A percentile compares a stretch with the other conserved stretches of the same genome.
These are phyloP conservation scores for Phataginus tetradactyla DNA, from an alignment of 2,797 vertebrate genomes.

Conservation along the genomic window DNA sequence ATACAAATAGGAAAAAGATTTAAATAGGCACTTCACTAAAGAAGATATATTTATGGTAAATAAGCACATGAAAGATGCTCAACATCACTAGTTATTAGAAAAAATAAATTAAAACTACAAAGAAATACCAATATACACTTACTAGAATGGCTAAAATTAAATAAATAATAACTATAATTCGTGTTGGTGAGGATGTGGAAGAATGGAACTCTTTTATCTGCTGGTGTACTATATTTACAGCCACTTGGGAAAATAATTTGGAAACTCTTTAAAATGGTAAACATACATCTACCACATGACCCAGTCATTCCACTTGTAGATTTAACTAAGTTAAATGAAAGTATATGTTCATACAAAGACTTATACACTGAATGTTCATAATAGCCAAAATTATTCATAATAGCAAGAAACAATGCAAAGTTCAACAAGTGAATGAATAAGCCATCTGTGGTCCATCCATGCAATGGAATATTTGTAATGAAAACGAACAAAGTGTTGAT, in stretches of 20 bases:
- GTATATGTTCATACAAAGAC: not conserved
- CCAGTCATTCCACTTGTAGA: not conserved
- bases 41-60: not conserved
- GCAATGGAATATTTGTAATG: not conserved
- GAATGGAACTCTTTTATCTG: not conserved
- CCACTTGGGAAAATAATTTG: not conserved
- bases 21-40: not conserved
- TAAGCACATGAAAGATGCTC: not conserved
- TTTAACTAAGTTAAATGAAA: constrained; percentile 44
- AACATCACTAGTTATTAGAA: not conserved
- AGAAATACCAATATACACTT: not conserved
- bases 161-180: not conserved
- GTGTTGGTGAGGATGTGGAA: not conserved
- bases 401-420: constrained; percentile 12
- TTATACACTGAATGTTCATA: not conserved
- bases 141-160: not conserved
- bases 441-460: not conserved
- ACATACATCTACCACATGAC: not conserved
- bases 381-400: not conserved
- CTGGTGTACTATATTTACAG: not conserved
- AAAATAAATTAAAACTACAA: not conserved
- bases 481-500: not conserved
- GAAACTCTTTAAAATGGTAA: constrained; percentile 12
- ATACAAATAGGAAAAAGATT: not conserved
- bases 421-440: not conserved